phyloP scores from a whole-genome alignment of 2,113 vertebrate genomes.

The Odocoileus hemionus region DNA sequence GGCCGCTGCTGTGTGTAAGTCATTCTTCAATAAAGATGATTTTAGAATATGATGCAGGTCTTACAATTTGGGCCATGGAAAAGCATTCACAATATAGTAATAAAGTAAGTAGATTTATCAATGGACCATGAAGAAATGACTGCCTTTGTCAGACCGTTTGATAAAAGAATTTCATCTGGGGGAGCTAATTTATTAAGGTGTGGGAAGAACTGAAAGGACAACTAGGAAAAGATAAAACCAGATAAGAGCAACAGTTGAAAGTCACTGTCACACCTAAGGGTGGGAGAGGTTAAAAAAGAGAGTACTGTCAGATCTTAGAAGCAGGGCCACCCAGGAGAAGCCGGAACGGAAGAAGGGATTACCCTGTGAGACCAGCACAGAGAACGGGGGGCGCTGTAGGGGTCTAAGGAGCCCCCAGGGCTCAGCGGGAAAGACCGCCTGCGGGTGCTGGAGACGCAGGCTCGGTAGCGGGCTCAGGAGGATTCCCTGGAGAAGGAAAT shows the following conservation, averaged over 20 bases:
- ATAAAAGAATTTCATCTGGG: not conserved
- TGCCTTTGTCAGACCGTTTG: not conserved
- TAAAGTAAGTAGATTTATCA: not conserved
- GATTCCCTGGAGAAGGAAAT: not conserved
- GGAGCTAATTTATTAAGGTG: not conserved
- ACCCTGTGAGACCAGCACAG: not conserved
- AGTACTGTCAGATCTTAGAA: not conserved
- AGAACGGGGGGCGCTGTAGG: not conserved
- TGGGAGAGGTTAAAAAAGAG: not conserved
- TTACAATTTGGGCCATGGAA: not conserved
- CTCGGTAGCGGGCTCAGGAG: not conserved
- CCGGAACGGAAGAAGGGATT: not conserved
- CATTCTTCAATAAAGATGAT: not conserved
- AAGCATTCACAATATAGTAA: not conserved
- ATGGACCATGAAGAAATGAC: not conserved
- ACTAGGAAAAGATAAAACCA: not conserved
- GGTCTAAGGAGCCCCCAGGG: not conserved
- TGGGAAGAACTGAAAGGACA: not conserved
- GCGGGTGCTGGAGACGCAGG: rapidly evolving
- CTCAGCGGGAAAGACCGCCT: not conserved
- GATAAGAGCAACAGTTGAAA: not conserved
- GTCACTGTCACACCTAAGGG: not conserved
- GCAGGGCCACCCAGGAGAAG: not conserved
- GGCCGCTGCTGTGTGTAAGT: not conserved
- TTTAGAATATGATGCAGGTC: not conserved